Conservation (phyloP, 1,140 invertebrate genomes). For the Drosophila ficusphila region DNA sequence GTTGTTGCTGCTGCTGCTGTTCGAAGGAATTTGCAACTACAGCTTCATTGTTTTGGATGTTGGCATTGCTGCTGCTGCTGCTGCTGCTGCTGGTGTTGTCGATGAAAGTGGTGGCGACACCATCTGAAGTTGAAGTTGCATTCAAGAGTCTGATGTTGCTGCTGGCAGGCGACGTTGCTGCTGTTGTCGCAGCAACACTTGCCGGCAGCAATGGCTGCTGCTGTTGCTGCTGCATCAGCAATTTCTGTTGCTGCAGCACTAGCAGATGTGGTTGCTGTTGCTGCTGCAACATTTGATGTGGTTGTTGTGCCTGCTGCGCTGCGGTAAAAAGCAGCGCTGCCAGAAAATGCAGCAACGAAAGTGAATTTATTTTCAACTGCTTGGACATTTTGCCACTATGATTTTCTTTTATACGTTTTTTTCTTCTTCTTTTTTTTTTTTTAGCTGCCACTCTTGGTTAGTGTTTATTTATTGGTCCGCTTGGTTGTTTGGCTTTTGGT, state of each 20-base stretch:
- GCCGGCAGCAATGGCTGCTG: slow-evolving; percentile 42
- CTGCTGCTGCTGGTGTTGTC: slow-evolving; percentile 43
- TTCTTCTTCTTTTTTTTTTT: slow-evolving; percentile 11
- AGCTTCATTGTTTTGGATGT: slow-evolving; percentile 28
- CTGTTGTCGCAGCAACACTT: slow-evolving; percentile 34
- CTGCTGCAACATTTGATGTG: slow-evolving; percentile 28
- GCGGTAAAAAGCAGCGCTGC: slow-evolving; percentile 31
- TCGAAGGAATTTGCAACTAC: slow-evolving; percentile 45
- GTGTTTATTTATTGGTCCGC: slow-evolving; percentile 25
- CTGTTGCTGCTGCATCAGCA: slow-evolving; percentile 18
- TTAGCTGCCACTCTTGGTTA: slow-evolving; percentile 6
- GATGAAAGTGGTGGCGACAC: slow-evolving; percentile 60
- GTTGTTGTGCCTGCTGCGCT: slow-evolving; percentile 42
- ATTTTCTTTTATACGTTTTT: slow-evolving; percentile 35
- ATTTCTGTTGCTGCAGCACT: slow-evolving; percentile 20
- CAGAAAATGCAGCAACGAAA: slow-evolving; percentile 64
- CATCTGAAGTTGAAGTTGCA: slow-evolving; percentile 51
- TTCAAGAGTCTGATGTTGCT: slow-evolving; percentile 46
- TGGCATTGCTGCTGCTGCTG: slow-evolving; percentile 7
- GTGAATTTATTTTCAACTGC: slow-evolving; percentile 67
- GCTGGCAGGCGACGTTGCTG: slow-evolving; percentile 37
- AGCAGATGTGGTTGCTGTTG: slow-evolving; percentile 21
- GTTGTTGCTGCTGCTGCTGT: slow-evolving; percentile 23
- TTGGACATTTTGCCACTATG: slow-evolving; percentile 64
- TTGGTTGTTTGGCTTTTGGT: slow-evolving; percentile 13